These are phyloP conservation scores for Penaeus monodon DNA, from an alignment of 2,888 invertebrate species.

Conservation along the genomic window DNA sequence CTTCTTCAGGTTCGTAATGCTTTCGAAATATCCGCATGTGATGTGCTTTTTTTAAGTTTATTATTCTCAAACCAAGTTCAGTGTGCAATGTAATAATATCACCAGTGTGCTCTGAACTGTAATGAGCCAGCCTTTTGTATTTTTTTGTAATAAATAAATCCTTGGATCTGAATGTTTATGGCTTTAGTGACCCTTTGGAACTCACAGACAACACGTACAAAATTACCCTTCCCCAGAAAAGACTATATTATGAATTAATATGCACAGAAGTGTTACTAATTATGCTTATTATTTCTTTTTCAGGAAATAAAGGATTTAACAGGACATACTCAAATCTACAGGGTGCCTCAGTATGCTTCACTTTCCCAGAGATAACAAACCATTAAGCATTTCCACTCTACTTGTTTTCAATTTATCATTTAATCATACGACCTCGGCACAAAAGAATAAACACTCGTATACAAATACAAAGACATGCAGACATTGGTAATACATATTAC, in stretches of 20 bases:
- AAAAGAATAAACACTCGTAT: no score
- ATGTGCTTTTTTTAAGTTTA: constrained; percentile 29
- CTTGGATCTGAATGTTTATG: constrained; percentile 12
- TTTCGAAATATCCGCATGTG: constrained; percentile 45
- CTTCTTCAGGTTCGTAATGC: constrained; percentile 31
- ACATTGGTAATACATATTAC: no score
- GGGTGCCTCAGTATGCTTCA: no score
- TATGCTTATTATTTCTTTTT: constrained; percentile 15
- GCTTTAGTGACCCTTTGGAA: no score
- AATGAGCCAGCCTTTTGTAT: constrained; percentile 13
- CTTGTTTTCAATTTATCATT: no score
- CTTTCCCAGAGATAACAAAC: no score
- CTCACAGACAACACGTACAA: no score
- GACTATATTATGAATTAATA: background rate
- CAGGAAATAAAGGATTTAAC: background rate
- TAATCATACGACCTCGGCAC: no score
- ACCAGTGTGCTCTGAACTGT: background rate
- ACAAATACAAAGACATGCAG: no score
- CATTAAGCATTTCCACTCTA: no score
- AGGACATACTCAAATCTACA: no score
- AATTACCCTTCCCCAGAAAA: constrained; percentile 13
- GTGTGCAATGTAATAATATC: background rate
- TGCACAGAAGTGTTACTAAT: constrained; percentile 12
- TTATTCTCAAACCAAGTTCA: constrained; percentile 23
- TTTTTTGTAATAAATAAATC: background rate